A percentile compares a stretch with the other conserved stretches of the same genome.
Evolutionary conservation across 2,113 vertebrate species (phyloP).

Genomic region (Xenopus tropicalis): DNA sequence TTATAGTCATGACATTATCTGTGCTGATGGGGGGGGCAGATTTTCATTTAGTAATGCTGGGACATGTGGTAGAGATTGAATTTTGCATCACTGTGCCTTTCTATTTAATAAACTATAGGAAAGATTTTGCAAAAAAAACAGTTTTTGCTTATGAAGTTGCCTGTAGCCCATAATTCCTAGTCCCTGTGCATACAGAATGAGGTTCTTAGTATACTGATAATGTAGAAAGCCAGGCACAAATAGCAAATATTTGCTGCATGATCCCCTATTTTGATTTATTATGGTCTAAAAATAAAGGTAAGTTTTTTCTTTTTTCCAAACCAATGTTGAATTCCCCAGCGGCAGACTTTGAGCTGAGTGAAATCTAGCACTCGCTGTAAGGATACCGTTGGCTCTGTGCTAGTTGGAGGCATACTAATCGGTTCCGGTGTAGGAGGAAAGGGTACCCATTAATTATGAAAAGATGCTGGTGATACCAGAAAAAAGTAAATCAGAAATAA

Average conservation of each 20-base stretch:
- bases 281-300: constrained; percentile 27
- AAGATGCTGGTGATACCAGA: constrained; percentile 8
- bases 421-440: not conserved
- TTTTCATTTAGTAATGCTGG: no score
- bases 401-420: constrained; percentile 19
- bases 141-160: no score
- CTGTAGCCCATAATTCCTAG: no score
- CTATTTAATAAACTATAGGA: no score
- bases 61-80: no score
- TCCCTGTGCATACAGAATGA: no score
- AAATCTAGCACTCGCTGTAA: constrained; percentile 21
- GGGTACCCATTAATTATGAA: constrained; percentile 29
- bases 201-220: no score
- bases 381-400: constrained; percentile 15
- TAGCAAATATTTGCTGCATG: not conserved
- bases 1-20: no score
- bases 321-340: constrained; percentile 16
- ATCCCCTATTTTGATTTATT: constrained; percentile 31
- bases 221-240: not conserved
- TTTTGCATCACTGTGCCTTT: no score
- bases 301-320: not conserved
- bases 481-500: not conserved
- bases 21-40: no score
- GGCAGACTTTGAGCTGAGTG: constrained; percentile 7
- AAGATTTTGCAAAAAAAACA: no score